phyloP scores from a whole-genome alignment of 2,797 vertebrate genomes.

The Pangasius macronema region DNA sequence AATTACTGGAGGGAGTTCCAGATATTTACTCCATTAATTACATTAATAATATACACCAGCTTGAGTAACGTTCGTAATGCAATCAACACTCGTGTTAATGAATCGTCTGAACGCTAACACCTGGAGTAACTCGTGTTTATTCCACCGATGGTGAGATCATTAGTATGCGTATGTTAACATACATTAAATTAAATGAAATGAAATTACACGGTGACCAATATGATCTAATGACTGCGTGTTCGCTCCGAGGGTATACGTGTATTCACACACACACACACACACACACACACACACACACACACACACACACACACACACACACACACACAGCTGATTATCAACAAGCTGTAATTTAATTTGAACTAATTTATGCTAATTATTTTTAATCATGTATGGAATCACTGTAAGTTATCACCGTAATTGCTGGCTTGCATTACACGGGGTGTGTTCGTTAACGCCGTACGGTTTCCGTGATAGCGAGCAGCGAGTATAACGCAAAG shows the following conservation, averaged over 20 bases:
- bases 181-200: neutral
- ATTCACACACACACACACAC: neutral
- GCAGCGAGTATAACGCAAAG: too few relatives aligned
- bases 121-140: neutral
- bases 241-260: neutral
- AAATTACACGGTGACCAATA: neutral
- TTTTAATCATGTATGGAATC: slow-evolving; percentile 54
- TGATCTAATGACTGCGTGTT: slow-evolving; percentile 6
- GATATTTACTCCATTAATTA: slow-evolving; percentile 6
- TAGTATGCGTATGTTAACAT: slow-evolving; percentile 15
- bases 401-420: slow-evolving; percentile 23
- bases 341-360: slow-evolving; percentile 50
- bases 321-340: slow-evolving; percentile 9
- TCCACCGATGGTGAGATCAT: neutral
- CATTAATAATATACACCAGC: neutral
- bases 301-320: slow-evolving; percentile 25
- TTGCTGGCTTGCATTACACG: slow-evolving; percentile 4
- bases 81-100: slow-evolving; percentile 14
- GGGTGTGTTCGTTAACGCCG: neutral
- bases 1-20: neutral
- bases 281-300: slow-evolving; percentile 22
- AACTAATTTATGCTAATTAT: slow-evolving; percentile 32
- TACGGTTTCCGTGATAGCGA: neutral
- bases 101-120: neutral
- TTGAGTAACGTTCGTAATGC: neutral